Evolutionary conservation across 2,113 vertebrate genomes (phyloP), one percentile per base, ranked within the genome.

Genomic region (Pluvialis apricaria): DNA sequence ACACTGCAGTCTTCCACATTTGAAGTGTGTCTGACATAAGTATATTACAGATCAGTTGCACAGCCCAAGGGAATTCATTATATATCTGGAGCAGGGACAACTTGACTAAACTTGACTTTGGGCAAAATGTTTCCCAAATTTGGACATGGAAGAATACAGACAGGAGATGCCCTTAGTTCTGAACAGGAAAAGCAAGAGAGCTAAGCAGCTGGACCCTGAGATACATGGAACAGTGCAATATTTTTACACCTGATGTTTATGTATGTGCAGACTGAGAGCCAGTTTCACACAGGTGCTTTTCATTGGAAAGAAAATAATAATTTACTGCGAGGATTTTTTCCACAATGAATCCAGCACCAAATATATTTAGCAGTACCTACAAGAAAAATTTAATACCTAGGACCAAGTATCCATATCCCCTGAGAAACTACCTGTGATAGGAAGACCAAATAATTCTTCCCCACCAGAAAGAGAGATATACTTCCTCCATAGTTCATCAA

Each of bases 371-470:
- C 16, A 86, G 32, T 22, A 58, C 52, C 21, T 38, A 45, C 28
- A 62, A 58, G 49, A 77, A 88, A 95, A 83, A 78, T 3, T 12
- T 45, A 73, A 83, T 31, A 66, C 42, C 18, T 52, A 62, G 28
- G 22, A 78, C 31, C 21, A 55, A 14, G 9, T 69, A 61, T 34
- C 12, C 8, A 10, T 29, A 54, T 61, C 2, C 25, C 26, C 26
- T 75, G 18, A 88, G 49, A 86, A 85, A 42, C 24, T 93, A 99
- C 98, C 98, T 83, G 97, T 98, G n/a, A 98, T 92, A 51, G 97
- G 86, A 51, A 99, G 98, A 66, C 99, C 99, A 73, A 99, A 99
- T 71, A 99, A 98, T 96, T 98, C 97, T 95, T 99, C 99, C 26
- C 98, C 99, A 95, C 83, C 88, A 75, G 98, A 98, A 92, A 96